Evolutionary conservation across 2,113 vertebrate genomes (phyloP), one percentile per base, ranked within the genome.

Genomic region (Serinus canaria): DNA sequence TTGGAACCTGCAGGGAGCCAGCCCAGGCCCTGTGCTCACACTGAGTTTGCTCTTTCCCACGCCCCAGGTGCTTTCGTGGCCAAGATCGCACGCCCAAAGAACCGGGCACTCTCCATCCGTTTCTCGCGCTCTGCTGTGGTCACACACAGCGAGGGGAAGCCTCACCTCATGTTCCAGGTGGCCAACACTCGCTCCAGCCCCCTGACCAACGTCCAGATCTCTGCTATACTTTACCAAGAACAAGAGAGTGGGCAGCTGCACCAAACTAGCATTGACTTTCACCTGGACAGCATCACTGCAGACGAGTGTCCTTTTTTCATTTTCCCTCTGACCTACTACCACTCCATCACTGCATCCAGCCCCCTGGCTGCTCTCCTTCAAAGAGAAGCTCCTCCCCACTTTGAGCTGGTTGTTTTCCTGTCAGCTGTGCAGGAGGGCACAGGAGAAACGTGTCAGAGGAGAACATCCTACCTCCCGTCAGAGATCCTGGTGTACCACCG

Each of bases 31-130:
- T 2, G 41, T 10, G 21, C 49, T 90, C 8, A 3, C 28, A 25
- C 33, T 77, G 93, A 83, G 33, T 68, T 94, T 81, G 72, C 69
- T 92, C 96, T 64, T 90, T 97, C 19, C 55, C 39, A 1, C 56
- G 67, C 92, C 83, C 58, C 97, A 99, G 99, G 99, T 98, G 99
- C 99, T 74, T 99, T 99, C 7, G 99, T 99, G 97, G 99, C 99
- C 72, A 99, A 99, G 98, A 99, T 99, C 5, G 98, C 99, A 7
- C 98, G 99, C n/a, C 99, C 99, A 28, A 99, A 99, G 97, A 99
- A 99, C 87, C 98, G 99, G 68, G 98, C 99, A 0, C 98, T 98
- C 80, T 99, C 98, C 87, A 99, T 99, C 92, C 98, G 98, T 70
- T 99, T 99, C 97, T 99, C 99, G 21, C 98, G 97, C 66, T 97